These are phyloP conservation scores for Onychomys arenicola DNA, from an alignment of 2,797 vertebrate species.

Conservation along the genomic window DNA sequence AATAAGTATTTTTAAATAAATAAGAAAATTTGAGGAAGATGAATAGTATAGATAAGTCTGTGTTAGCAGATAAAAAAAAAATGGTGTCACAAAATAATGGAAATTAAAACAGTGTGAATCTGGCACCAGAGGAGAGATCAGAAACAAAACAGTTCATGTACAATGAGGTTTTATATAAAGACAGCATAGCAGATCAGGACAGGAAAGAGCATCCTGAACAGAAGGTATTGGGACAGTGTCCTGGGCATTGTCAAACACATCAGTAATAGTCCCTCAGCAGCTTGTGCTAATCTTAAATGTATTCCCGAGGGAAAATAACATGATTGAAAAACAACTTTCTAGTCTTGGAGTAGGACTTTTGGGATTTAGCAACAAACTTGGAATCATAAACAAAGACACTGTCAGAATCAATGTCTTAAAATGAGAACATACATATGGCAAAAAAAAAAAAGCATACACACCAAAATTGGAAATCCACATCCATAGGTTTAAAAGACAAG, in stretches of 20 bases:
- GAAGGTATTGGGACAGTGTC: conserved; percentile 29
- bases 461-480: neutral
- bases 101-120: conserved; percentile 71
- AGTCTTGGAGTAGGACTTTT: neutral
- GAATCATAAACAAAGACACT: conserved; percentile 35
- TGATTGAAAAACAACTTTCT: neutral
- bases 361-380: conserved; percentile 14
- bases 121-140: conserved; percentile 58
- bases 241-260: neutral
- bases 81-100: conserved; percentile 72
- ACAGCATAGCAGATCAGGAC: conserved; percentile 37
- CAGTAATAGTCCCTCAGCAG: neutral
- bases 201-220: neutral
- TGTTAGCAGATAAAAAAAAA: conserved; percentile 61
- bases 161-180: conserved; percentile 44
- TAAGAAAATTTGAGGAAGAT: conserved; percentile 62
- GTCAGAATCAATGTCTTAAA: neutral
- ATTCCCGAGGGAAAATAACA: conserved; percentile 44
- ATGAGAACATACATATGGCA: neutral
- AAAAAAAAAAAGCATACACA: neutral
- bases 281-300: conserved; percentile 26
- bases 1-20: conserved; percentile 71
- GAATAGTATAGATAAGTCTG: conserved; percentile 61
- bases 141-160: conserved; percentile 55
- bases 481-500: conserved; percentile 17